Conservation (phyloP, 1,140 invertebrate genomes). For the Phortica variegata region DNA sequence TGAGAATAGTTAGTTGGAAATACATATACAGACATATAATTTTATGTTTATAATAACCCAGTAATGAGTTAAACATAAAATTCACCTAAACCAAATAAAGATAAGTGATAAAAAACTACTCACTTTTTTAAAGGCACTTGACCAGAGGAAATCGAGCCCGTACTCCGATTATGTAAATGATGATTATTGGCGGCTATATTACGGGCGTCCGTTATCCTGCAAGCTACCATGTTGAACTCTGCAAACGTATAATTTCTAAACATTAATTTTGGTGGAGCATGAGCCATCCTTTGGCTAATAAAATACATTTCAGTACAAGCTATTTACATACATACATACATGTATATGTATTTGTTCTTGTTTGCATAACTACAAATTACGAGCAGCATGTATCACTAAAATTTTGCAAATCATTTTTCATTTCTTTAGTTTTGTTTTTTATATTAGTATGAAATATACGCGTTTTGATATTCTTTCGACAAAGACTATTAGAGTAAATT, state of each 20-base stretch:
- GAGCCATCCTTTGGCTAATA: slow-evolving; percentile 55
- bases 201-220: slow-evolving; percentile 87
- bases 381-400: too few relatives aligned
- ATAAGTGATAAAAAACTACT: slow-evolving; percentile 61
- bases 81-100: too few relatives aligned
- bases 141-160: slow-evolving; percentile 69
- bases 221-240: slow-evolving; percentile 97
- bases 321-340: slow-evolving; percentile 27
- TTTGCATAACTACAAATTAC: too few relatives aligned
- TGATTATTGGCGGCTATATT: slow-evolving; percentile 74
- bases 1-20: not conserved
- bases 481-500: too few relatives aligned
- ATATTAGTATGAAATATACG: too few relatives aligned
- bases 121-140: slow-evolving; percentile 98
- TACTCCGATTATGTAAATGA: slow-evolving; percentile 59
- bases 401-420: too few relatives aligned
- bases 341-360: slow-evolving; percentile 18
- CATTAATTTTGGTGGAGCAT: slow-evolving; percentile 62
- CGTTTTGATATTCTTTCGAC: too few relatives aligned
- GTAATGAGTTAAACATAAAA: too few relatives aligned
- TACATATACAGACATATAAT: not conserved
- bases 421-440: too few relatives aligned
- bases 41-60: too few relatives aligned
- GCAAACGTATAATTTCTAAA: slow-evolving; percentile 71
- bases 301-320: slow-evolving; percentile 40